Base-by-base conservation (phyloP, 2,797 vertebrate genomes). In the Martes flavigula region DNA sequence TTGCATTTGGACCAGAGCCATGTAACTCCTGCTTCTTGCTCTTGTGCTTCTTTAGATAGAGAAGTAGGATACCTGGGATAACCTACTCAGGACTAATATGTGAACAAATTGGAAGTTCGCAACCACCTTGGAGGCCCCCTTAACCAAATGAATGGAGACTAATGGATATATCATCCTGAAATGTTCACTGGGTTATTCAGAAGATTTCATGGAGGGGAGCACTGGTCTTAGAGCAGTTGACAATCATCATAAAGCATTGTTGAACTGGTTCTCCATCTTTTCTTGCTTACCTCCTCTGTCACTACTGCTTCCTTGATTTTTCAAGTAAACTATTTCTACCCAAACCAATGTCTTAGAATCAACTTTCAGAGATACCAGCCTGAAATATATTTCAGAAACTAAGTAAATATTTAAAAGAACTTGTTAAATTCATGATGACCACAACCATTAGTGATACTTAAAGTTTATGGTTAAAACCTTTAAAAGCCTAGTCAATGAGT, bases 361-460 rank as follows among this genome's bases (percentile, higher is more conserved):
- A 72, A 54, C 8, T 79, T 66, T 72, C 25, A 92, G 64, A 82
- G 12, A 81, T 14, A 2, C 14, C 8, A 79, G 12, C 14, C 0
- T 95, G 10, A 95, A 95, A 86, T 43, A n/a, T 82, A 54, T 58
- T 96, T 96, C 35, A 86, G 32, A 87, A 13, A 77, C 23, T 51
- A 83, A 95, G 4, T 14, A 87, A 75, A 62, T 5, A 25, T 23
- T 86, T 86, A n/a, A 92, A 78, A 58, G 0, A 91, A 87, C 85
- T 73, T 70, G 1, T 43, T 87, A 66, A 91, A 38, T 68, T 38
- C 90, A 83, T 73, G 38, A 54, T 21, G 9, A 70, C 18, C 7
- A 43, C 9, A 90, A 30, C 11, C 18, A 78, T 32, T 73, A 21
- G 3, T 30, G 64, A 14, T 66, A 60, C 20, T 68, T 78, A 40